Evolutionary conservation across 2,888 invertebrate genomes (phyloP), one percentile per base, ranked within the genome.

Genomic region (Taenaris catops): DNA sequence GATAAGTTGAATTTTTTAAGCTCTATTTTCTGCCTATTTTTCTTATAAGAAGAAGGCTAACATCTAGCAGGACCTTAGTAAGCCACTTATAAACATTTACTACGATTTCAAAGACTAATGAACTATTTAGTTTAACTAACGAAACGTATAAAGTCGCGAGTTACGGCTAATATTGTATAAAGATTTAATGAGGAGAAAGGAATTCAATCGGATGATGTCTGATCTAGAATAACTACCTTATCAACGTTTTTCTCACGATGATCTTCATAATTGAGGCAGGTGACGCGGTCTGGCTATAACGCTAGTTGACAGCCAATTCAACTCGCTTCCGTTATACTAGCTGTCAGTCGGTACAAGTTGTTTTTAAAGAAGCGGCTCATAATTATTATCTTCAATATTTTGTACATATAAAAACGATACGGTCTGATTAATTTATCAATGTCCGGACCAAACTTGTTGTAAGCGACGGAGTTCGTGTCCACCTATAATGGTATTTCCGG

Each of bases 251-350:
- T 41, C 38, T 34, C 32, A 45, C 36, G 33, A 26, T 26, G 8
- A 41, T 41, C 16, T 39, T 16, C 31, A 40, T 46, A 46, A 46
- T 46, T 43, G 38, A 40, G 33, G 38, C 46, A 46, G 46, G 46
- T 46, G 36, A 39, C 12, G 10, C 25, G 8, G 17, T 11, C 23
- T 10, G 20, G 31, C 20, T 19, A n/a, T n/a, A 25, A 10, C 25
- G 18, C n/a, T 29, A 23, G 26, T 20, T 29, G 36, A 36, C 36
- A 31, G 34, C 26, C 21, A 29, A 38, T 34, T 37, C 37, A 33
- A 9, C 18, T 8, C 38, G 26, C 41, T 41, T 41, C 41, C 41
- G 41, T 41, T 29, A 34, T 25, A 8, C 14, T n/a, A n/a, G n/a
- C n/a, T 20, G 24, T 14, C 39, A 31, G 25, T 16, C 3, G 3